phyloP scores from a whole-genome alignment of 2,888 invertebrate species.

The Cremastinae sp. region DNA sequence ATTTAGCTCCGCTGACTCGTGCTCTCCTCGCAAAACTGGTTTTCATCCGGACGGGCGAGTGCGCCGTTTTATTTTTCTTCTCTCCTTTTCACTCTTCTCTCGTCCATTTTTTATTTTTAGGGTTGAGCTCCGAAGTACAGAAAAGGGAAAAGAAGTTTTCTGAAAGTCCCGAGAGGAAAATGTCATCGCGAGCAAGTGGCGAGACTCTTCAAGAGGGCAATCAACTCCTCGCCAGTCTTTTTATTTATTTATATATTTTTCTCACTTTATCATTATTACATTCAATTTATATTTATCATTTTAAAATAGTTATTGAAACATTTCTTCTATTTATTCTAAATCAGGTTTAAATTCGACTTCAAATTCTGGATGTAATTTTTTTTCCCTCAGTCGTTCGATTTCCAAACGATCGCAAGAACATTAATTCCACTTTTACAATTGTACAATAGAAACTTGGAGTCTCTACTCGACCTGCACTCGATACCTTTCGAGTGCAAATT shows the following conservation, averaged over 20 bases:
- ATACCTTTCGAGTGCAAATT: too few species aligned
- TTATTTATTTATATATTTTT: too few species aligned
- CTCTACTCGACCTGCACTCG: constrained; percentile 1
- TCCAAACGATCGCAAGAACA: constrained; percentile 16
- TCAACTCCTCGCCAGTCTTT: constrained; percentile 46
- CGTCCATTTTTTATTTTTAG: constrained; percentile 23
- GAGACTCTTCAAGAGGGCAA: constrained; percentile 54
- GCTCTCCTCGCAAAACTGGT: constrained; percentile 59
- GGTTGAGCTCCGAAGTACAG: constrained; percentile 53
- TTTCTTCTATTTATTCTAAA: neutral
- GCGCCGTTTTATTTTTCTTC: constrained; percentile 10
- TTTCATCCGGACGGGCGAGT: constrained; percentile 60
- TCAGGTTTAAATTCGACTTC: too few species aligned
- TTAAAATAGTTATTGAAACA: too few species aligned
- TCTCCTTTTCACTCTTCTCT: constrained; percentile 2
- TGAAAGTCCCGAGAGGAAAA: constrained; percentile 58
- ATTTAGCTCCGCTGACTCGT: constrained; percentile 36
- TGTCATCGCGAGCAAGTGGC: constrained; percentile 52
- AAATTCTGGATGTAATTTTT: too few species aligned
- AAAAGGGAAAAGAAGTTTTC: constrained; percentile 52
- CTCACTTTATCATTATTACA: neutral
- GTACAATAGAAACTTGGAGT: constrained; percentile 16
- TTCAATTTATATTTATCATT: neutral
- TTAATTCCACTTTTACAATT: constrained; percentile 30
- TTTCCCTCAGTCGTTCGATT: constrained; percentile 17